Percentiles rank a stretch among this genome's conserved stretches.
Evolutionary conservation across 53 echinoderm and acorn worm species (phyloP).

Genomic region (Actinopyga echinites): DNA sequence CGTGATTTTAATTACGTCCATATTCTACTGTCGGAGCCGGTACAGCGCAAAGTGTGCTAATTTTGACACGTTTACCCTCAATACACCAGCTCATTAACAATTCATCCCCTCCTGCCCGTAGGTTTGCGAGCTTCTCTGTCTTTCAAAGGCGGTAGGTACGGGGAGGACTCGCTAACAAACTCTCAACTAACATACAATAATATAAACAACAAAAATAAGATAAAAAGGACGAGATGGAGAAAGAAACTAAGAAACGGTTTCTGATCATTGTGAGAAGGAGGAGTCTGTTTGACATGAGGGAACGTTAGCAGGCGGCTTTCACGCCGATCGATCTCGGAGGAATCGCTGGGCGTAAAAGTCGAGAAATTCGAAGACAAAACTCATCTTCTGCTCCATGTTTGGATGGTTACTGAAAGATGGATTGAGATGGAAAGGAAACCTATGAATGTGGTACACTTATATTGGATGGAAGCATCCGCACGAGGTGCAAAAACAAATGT

Average conservation of each 20-base stretch:
- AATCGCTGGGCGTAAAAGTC: slow-evolving; percentile 42
- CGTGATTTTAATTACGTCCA: slow-evolving; percentile 39
- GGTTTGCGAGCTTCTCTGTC: background rate
- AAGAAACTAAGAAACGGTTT: too few relatives aligned
- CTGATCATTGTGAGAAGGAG: background rate
- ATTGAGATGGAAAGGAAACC: slow-evolving; percentile 15
- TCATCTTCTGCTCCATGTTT: slow-evolving; percentile 5
- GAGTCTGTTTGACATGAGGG: slow-evolving; percentile 43
- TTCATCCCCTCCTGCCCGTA: slow-evolving; percentile 25
- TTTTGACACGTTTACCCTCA: slow-evolving; percentile 47
- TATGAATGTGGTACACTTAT: slow-evolving; percentile 23
- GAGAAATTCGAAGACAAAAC: slow-evolving; percentile 43
- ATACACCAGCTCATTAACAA: slow-evolving; percentile 48
- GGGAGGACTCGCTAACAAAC: too few relatives aligned
- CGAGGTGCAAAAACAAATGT: slow-evolving; percentile 40
- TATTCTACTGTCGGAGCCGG: slow-evolving; percentile 26
- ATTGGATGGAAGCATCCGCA: slow-evolving; percentile 1
- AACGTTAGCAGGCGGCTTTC: slow-evolving; percentile 39
- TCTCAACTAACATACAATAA: too few relatives aligned
- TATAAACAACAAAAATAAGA: too few relatives aligned
- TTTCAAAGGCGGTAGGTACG: too few relatives aligned
- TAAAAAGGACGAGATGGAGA: too few relatives aligned
- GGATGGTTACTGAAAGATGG: slow-evolving; percentile 23
- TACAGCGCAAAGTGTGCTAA: slow-evolving; percentile 46
- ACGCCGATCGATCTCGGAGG: slow-evolving; percentile 19